Base-by-base conservation (phyloP, 2,113 vertebrate species). In the Catharus bicknelli region DNA sequence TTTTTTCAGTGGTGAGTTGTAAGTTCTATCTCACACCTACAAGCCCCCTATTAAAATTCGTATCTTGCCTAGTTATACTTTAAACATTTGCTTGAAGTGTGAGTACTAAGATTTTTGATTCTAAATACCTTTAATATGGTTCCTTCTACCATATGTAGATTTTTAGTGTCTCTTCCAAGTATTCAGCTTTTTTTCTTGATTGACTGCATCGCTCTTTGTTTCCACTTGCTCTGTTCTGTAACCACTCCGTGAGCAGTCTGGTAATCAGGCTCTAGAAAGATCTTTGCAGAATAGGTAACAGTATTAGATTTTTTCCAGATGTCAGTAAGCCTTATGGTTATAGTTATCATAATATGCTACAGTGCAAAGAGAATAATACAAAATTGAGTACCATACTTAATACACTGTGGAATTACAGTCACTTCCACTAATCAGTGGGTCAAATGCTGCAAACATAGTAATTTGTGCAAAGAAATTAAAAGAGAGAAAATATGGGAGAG, bases 231-330 rank as follows among this genome's bases (percentile, higher is more conserved):
- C 36, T 76, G 13, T 72, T 95, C 48, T 57, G 50, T 81, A 84
- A 80, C 68, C 8, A 13, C 38, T 87, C 42, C 4, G 4, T 48
- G 78, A 91, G 16, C 25, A 58, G 54, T 58, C 74, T 89, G 50
- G 81, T 84, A 90, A 90, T 79, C 50, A 43, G 51, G 34, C 43
- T 90, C 40, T 74, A 93, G 87, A 95, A 96, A 63, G 57, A 61
- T 74, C 61, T 88, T 95, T 88, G 53, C 76, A 86, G 79, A 86
- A 90, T 88, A 96, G 90, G 85, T 95, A 94, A 77, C 48, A 70
- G 40, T 70, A 51, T 77, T 63, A 83, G 48, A 93, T 91, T 75
- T 88, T 93, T 96, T 89, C 77, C 66, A 93, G 50, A 95, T 95
- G 77, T 93, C 53, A 67, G 38, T 69, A 74, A 70, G 20, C 76